Conservation (phyloP, 2,888 invertebrate species). For the Drosophila bunnanda region DNA sequence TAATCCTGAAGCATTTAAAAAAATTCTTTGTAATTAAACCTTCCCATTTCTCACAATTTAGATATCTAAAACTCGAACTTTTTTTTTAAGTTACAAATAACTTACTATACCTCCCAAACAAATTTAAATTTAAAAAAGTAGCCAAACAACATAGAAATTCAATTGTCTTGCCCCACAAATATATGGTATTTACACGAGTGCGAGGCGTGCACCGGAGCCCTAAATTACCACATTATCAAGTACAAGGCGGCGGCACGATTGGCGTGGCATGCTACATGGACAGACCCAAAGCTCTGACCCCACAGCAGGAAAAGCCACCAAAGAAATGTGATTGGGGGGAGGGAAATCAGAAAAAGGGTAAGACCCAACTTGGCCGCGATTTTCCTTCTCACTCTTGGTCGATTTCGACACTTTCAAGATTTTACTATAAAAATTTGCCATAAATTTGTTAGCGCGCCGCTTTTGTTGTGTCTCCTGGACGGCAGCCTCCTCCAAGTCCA, state of each 20-base stretch:
- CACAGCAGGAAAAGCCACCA: constrained; percentile 48
- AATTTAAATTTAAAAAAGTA: not conserved
- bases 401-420: constrained; percentile 80
- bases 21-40: not conserved
- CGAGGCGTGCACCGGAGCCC: constrained; percentile 61
- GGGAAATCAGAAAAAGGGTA: not conserved
- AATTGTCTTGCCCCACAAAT: constrained; percentile 28
- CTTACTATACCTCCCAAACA: not conserved
- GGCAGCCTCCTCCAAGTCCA: not conserved
- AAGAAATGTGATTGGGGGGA: not conserved
- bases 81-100: not conserved
- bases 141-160: constrained; percentile 16
- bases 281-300: constrained; percentile 35
- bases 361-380: constrained; percentile 36
- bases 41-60: not conserved
- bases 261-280: constrained; percentile 41
- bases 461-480: constrained; percentile 45
- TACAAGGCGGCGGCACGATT: constrained; percentile 62
- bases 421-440: constrained; percentile 77
- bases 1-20: not conserved
- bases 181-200: constrained; percentile 14
- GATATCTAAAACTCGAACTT: not conserved
- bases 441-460: constrained; percentile 69
- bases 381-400: constrained; percentile 27
- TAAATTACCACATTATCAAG: constrained; percentile 77